A percentile compares a stretch with the other conserved stretches of the same genome.
phyloP scores from a whole-genome alignment of 2,888 invertebrate genomes.

The Drosophila borborema region DNA sequence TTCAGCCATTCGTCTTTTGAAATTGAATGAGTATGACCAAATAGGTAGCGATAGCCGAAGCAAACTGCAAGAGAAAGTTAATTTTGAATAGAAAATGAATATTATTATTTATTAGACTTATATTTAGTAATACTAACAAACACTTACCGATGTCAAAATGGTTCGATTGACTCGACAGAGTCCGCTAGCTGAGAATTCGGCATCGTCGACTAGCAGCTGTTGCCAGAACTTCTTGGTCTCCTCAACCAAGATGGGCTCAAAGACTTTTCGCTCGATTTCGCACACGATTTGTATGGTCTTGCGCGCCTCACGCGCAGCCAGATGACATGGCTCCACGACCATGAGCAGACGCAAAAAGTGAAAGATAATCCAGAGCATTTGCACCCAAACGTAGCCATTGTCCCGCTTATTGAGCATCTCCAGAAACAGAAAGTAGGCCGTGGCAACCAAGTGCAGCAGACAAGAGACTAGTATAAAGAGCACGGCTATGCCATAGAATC shows the following conservation, averaged over 20 bases:
- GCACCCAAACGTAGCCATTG: constrained; percentile 85
- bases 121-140: too few species aligned
- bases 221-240: constrained; percentile 85
- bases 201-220: constrained; percentile 80
- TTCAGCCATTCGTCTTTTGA: constrained; percentile 86
- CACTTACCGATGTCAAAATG: constrained; percentile 86
- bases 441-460: constrained; percentile 87
- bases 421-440: constrained; percentile 86
- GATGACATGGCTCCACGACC: constrained; percentile 87
- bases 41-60: constrained; percentile 86
- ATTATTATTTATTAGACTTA: too few species aligned
- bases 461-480: constrained; percentile 86
- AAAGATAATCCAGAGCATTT: constrained; percentile 86
- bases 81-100: too few species aligned
- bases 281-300: constrained; percentile 86
- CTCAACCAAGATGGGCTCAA: constrained; percentile 83
- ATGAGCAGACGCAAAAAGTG: constrained; percentile 86
- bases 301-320: constrained; percentile 85
- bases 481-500: constrained; percentile 85
- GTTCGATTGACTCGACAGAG: constrained; percentile 86
- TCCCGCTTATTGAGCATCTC: constrained; percentile 85
- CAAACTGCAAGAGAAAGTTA: constrained; percentile 82
- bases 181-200: constrained; percentile 86
- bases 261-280: constrained; percentile 83
- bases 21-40: constrained; percentile 87